A percentile compares a stretch with the other conserved stretches of the same genome.
These are phyloP conservation scores for Miniopterus natalensis DNA, from an alignment of 2,113 vertebrate genomes.

Conservation along the genomic window DNA sequence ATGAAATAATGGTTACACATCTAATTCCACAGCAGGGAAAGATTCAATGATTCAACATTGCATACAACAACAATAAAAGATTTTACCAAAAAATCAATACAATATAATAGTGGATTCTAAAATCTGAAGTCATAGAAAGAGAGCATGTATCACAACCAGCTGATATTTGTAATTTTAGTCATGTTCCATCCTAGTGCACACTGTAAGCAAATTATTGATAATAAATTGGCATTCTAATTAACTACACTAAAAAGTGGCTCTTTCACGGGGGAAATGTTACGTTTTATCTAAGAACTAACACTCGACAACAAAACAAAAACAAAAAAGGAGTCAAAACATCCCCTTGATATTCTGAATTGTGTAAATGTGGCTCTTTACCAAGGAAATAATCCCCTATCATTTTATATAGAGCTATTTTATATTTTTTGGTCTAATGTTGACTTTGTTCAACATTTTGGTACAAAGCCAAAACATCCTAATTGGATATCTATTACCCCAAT, in stretches of 20 bases:
- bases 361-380: background rate
- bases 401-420: background rate
- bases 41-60: constrained; percentile 74
- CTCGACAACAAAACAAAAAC: background rate
- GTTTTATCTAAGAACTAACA: constrained; percentile 24
- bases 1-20: constrained; percentile 78
- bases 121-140: constrained; percentile 60
- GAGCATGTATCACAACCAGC: constrained; percentile 9
- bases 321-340: background rate
- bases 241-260: background rate
- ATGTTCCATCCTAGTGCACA: constrained; percentile 56
- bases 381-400: background rate
- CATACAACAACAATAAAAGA: constrained; percentile 77
- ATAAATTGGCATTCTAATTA: constrained; percentile 55
- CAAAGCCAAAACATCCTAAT: background rate
- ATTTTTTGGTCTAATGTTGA: background rate
- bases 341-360: background rate
- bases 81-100: constrained; percentile 75
- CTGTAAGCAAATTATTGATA: constrained; percentile 65
- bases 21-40: constrained; percentile 83
- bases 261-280: background rate
- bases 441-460: background rate
- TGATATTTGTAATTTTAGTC: constrained; percentile 62
- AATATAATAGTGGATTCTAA: constrained; percentile 73
- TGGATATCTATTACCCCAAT: background rate